Base-by-base conservation (phyloP, 2,888 invertebrate genomes). In the Diplolepis rosae region DNA sequence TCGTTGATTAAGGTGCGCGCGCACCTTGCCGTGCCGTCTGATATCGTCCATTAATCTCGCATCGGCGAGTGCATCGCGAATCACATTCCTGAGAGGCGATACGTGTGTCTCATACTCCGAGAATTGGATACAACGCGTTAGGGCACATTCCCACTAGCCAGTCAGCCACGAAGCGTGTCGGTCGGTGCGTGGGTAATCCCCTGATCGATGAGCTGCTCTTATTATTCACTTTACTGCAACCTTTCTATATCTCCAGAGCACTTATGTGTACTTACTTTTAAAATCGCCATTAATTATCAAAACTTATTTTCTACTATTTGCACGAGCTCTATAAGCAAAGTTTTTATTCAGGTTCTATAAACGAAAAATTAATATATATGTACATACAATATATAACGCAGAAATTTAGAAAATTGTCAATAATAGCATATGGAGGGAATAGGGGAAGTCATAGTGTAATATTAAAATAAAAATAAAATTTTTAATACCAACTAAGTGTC, bases 171-270 rank as follows among this genome's bases (percentile, higher is more conserved):
- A 83, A 84, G 80, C 77, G 79, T 77, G 79, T 76, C 77, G 76
- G 79, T 76, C 77, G 76, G 79, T 78, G 77, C 81, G 77, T 79
- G 71, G 77, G 76, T 81, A 83, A 84, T 80, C 77, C 74, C 68
- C 80, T 81, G 82, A 83, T 82, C 82, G 81, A 83, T 83, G 80
- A 79, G 68, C 78, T 75, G 77, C 80, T 82, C 79, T 81, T 81
- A 79, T 79, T 81, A 83, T 83, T 81, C 79, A 82, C 77, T 82
- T 81, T 79, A 81, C 76, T 79, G 71, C 79, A 77, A 75, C 74
- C 78, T 75, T 73, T 71, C 71, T 74, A 50, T 69, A 70, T 39
- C n/a, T 27, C 4, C 1, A 18, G 18, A 65, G 1, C 27, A 27
- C 24, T 18, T 39, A 28, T n/a, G 7, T 18, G 22, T 54, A n/a